A percentile compares a stretch with the other conserved stretches of the same genome.
Evolutionary conservation across 2,888 invertebrate species (phyloP).

Genomic region (Ecliptopera silaceata): DNA sequence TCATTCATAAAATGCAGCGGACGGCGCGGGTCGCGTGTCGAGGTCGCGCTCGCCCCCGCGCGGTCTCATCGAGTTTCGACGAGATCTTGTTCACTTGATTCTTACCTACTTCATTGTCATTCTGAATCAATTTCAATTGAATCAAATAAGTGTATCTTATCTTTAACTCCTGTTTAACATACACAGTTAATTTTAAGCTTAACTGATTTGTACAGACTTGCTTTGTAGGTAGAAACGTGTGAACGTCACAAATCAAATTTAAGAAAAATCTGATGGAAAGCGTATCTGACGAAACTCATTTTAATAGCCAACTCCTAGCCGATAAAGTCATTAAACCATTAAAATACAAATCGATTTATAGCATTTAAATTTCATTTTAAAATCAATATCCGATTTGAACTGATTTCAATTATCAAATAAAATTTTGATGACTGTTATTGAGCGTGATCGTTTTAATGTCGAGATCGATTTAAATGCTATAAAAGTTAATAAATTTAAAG

Average conservation of each 20-base stretch:
- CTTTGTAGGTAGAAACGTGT: background rate
- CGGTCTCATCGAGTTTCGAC: constrained; percentile 18
- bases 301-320: background rate
- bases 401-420: constrained; percentile 23
- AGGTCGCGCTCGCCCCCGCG: constrained; percentile 40
- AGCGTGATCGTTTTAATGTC: constrained; percentile 28
- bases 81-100: constrained; percentile 3
- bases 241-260: background rate
- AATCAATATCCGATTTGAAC: constrained; percentile 27
- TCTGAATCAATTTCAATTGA: too few relatives aligned
- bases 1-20: constrained; percentile 54
- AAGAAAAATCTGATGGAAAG: background rate
- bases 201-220: too few relatives aligned
- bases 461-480: constrained; percentile 29
- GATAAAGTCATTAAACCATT: constrained; percentile 25
- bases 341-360: constrained; percentile 27
- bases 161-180: too few relatives aligned
- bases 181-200: too few relatives aligned
- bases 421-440: constrained; percentile 14
- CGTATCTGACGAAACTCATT: background rate
- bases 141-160: too few relatives aligned
- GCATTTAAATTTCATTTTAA: constrained; percentile 28
- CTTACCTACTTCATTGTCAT: background rate
- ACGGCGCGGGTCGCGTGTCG: constrained; percentile 48
- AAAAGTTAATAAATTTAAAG: constrained; percentile 12